These are phyloP conservation scores for Tetranychus truncatus DNA, from an alignment of 2,888 invertebrate species.

Conservation along the genomic window DNA sequence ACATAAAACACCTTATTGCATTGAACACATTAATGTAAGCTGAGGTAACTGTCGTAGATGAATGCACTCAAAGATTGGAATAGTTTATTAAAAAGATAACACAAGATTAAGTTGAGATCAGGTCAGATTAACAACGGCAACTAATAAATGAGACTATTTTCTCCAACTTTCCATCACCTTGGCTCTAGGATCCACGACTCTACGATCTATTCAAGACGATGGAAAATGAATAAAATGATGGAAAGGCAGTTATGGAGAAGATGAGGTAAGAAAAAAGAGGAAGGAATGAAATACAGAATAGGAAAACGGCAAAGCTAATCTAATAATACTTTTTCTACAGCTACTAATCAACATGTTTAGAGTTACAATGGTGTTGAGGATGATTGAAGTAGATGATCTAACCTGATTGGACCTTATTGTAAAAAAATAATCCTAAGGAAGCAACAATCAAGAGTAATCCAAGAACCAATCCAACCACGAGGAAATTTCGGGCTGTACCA, in stretches of 20 bases:
- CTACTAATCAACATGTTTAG: too few species aligned
- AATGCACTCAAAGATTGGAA: too few species aligned
- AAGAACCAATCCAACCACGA: background rate
- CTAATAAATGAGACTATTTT: background rate
- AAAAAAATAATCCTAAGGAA: background rate
- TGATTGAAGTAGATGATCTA: background rate
- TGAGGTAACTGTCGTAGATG: too few species aligned
- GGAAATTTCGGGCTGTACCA: too few species aligned
- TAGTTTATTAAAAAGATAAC: too few species aligned
- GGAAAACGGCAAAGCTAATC: too few species aligned
- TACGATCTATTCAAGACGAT: background rate
- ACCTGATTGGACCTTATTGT: background rate
- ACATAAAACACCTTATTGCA: too few species aligned
- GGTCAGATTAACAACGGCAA: background rate
- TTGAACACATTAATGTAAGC: too few species aligned
- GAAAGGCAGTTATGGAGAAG: background rate
- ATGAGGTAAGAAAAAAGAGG: background rate
- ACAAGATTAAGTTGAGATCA: background rate
- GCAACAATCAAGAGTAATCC: background rate
- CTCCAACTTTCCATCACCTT: background rate
- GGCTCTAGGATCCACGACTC: background rate
- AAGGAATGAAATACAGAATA: background rate
- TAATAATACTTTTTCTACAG: too few species aligned
- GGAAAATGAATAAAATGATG: background rate
- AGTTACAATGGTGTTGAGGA: too few species aligned